Percentiles rank a stretch among this genome's conserved stretches.
Evolutionary conservation across 2,888 invertebrate species (phyloP).

Genomic region (Punctoribates punctum): DNA sequence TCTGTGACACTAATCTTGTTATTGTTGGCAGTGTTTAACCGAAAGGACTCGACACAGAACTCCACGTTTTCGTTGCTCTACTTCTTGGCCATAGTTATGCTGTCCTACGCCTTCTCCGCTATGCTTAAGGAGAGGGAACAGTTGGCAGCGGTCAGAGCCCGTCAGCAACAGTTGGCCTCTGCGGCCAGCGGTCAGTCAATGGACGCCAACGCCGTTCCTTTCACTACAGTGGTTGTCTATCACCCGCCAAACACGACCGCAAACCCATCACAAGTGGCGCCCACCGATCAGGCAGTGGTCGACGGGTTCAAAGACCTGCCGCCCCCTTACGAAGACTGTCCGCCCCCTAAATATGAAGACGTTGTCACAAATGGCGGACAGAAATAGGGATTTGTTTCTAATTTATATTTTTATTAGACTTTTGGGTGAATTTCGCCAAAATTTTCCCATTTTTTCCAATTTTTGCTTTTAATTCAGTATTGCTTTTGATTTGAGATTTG

Average conservation of each 20-base stretch:
- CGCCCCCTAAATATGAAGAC: constrained; percentile 41
- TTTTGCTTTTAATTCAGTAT: no score
- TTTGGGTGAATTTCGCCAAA: no score
- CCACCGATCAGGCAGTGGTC: constrained; percentile 8
- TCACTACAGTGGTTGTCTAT: constrained; percentile 41
- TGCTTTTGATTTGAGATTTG: no score
- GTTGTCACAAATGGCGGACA: no score
- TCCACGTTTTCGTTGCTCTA: constrained; percentile 31
- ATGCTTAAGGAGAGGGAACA: constrained; percentile 41
- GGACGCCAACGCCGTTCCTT: neutral
- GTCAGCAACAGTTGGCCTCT: neutral
- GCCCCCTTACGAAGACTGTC: constrained; percentile 36
- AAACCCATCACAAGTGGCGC: neutral
- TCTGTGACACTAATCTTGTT: constrained; percentile 34
- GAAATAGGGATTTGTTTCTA: no score
- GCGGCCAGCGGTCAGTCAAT: no score
- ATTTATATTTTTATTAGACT: no score
- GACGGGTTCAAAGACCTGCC: constrained; percentile 39
- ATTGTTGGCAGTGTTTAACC: constrained; percentile 15
- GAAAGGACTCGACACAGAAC: constrained; percentile 7
- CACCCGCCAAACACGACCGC: constrained; percentile 27
- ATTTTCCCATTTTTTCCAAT: no score
- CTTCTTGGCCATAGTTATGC: constrained; percentile 36
- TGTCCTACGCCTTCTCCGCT: constrained; percentile 35
- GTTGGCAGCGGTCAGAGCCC: no score